Percentiles rank a stretch among this genome's conserved stretches.
Evolutionary conservation across 2,797 vertebrate species (phyloP).

Genomic region (Masticophis lateralis): DNA sequence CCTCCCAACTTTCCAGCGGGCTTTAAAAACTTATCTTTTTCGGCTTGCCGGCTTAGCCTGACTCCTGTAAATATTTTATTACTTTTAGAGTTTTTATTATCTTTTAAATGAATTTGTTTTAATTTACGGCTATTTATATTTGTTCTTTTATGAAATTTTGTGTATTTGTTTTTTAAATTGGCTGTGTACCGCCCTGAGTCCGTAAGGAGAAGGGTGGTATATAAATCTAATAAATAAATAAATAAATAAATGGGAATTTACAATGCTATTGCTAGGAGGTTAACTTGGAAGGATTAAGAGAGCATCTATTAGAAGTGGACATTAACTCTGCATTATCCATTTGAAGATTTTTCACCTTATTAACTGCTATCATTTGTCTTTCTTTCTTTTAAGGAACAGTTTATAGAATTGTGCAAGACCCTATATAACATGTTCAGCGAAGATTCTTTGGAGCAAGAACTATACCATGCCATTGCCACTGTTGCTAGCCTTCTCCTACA

Average conservation of each 20-base stretch:
- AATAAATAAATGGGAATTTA: constrained; percentile 18
- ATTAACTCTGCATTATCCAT: not conserved
- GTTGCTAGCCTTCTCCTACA: constrained; percentile 92
- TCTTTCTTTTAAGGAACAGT: constrained; percentile 84
- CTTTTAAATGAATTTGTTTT: too few species aligned
- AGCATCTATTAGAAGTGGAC: not conserved
- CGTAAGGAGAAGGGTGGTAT: too few species aligned
- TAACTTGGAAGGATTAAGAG: not conserved
- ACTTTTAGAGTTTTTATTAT: too few species aligned
- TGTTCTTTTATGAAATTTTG: too few species aligned
- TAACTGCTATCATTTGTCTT: not conserved
- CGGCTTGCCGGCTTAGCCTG: too few species aligned
- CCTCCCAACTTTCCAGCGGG: too few species aligned
- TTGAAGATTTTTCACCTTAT: constrained; percentile 10
- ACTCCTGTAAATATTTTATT: too few species aligned
- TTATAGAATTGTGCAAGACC: constrained; percentile 96
- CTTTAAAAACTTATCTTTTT: too few species aligned
- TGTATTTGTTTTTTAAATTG: too few species aligned
- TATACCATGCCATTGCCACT: constrained; percentile 94
- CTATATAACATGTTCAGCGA: constrained; percentile 99
- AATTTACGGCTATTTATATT: too few species aligned
- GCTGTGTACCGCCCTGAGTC: too few species aligned
- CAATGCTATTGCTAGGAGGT: constrained; percentile 19
- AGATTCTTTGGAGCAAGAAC: constrained; percentile 85
- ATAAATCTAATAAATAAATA: too few species aligned